Conservation (phyloP, 2,888 invertebrate species). For the Anticlea derivata region DNA sequence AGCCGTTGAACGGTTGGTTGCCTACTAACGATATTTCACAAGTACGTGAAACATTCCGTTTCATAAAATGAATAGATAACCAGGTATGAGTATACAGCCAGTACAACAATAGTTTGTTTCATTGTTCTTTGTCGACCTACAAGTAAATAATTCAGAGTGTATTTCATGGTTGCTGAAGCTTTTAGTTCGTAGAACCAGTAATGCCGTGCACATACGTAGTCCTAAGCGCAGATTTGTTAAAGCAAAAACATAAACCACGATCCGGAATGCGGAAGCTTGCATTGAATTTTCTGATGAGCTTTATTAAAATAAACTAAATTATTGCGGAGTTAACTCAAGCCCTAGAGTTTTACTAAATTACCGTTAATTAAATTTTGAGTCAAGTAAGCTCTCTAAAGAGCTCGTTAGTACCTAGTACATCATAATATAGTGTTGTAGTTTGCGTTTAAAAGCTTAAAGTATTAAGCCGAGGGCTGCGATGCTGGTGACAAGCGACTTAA, state of each 20-base stretch:
- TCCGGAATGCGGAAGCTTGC: background rate
- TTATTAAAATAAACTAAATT: slow-evolving; percentile 24
- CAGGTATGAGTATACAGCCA: no score
- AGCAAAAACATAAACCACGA: no score
- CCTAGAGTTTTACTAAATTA: slow-evolving; percentile 47
- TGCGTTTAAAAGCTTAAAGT: slow-evolving; percentile 72
- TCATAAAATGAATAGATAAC: no score
- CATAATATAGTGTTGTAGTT: slow-evolving; percentile 65
- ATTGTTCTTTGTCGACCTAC: no score
- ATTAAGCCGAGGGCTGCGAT: slow-evolving; percentile 64
- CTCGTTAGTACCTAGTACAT: slow-evolving; percentile 61
- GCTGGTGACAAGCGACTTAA: slow-evolving; percentile 72
- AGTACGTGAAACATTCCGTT: no score
- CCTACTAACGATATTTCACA: no score
- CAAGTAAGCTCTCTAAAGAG: slow-evolving; percentile 57
- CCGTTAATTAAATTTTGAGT: slow-evolving; percentile 64
- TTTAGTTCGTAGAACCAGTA: background rate
- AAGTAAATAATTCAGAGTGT: background rate
- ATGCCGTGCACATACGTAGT: background rate
- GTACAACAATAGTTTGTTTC: no score
- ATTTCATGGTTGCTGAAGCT: background rate
- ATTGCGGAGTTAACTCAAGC: slow-evolving; percentile 1
- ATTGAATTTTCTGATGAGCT: slow-evolving; percentile 21
- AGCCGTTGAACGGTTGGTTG: no score
- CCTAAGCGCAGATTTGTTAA: no score